Evolutionary conservation across 2,113 vertebrate genomes (phyloP).

Genomic region (Perca schrenkii): DNA sequence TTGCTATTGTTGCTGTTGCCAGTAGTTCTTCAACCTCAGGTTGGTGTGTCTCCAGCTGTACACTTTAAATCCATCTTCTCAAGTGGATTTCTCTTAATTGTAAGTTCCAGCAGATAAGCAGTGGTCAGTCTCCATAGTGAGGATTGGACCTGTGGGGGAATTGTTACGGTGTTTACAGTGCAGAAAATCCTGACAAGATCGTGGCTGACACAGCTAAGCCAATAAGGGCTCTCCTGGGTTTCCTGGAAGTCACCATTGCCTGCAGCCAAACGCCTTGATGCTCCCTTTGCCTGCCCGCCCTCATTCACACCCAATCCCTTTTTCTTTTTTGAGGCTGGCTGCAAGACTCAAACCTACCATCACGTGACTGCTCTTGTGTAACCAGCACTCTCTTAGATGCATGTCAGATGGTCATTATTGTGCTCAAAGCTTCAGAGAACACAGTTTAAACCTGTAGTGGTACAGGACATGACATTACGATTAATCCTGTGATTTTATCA

Average conservation of each 20-base stretch:
- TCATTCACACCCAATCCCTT: not conserved
- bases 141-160: not conserved
- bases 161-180: not conserved
- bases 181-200: conserved; percentile 32
- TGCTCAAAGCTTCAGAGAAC: not conserved
- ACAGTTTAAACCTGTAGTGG: not conserved
- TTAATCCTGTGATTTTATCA: conserved; percentile 37
- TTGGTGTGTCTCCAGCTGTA: too few species aligned
- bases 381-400: not conserved
- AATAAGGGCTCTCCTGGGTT: conserved; percentile 39
- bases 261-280: not conserved
- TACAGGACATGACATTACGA: conserved; percentile 11
- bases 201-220: conserved; percentile 53
- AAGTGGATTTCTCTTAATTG: not conserved
- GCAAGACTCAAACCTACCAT: conserved; percentile 4
- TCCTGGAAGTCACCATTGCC: conserved; percentile 19
- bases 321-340: not conserved
- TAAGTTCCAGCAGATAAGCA: not conserved
- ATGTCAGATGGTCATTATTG: conserved; percentile 22
- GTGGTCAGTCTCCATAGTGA: not conserved
- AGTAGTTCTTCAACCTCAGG: too few species aligned
- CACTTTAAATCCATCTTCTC: too few species aligned
- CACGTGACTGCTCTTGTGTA: conserved; percentile 43
- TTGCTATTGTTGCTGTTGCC: too few species aligned
- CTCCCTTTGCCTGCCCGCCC: not conserved